Conservation (phyloP, 2,797 vertebrate genomes). For the Orientallactaga sibirica region DNA sequence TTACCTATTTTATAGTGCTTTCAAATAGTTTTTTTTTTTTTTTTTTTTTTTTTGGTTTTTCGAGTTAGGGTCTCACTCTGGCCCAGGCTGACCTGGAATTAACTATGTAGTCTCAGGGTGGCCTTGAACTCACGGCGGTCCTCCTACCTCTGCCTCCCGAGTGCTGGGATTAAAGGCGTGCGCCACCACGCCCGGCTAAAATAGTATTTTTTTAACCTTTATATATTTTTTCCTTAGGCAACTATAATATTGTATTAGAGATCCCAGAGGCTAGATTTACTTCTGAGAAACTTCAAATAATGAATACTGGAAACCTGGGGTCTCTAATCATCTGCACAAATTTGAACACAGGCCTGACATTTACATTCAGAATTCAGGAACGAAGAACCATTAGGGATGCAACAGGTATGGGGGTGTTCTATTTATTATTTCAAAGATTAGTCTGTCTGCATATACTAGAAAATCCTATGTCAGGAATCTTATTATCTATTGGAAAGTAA, state of each 20-base stretch:
- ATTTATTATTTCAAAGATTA: conserved; percentile 60
- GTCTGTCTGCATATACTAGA: conserved; percentile 13
- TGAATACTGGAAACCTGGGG: conserved; percentile 20
- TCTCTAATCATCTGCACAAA: conserved; percentile 75
- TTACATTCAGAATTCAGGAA: conserved; percentile 75
- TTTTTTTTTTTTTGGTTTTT: no score
- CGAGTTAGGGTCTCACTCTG: no score
- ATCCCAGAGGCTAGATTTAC: conserved; percentile 48
- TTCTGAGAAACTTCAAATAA: conserved; percentile 57
- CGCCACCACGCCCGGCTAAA: no score
- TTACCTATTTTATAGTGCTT: neutral
- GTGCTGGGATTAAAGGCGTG: no score
- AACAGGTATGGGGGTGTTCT: conserved; percentile 46
- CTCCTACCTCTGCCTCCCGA: no score
- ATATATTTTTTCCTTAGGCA: neutral
- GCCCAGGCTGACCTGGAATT: no score
- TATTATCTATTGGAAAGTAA: neutral
- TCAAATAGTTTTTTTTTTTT: no score
- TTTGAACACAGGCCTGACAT: conserved; percentile 74
- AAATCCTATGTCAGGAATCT: conserved; percentile 52
- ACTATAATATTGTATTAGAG: neutral
- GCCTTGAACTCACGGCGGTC: no score
- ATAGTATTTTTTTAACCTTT: neutral
- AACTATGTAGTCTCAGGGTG: no score
- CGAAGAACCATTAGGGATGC: conserved; percentile 67